Evolutionary conservation across 2,888 invertebrate species (phyloP), one percentile per base, ranked within the genome.

Genomic region (Eupithecia abbreviata): DNA sequence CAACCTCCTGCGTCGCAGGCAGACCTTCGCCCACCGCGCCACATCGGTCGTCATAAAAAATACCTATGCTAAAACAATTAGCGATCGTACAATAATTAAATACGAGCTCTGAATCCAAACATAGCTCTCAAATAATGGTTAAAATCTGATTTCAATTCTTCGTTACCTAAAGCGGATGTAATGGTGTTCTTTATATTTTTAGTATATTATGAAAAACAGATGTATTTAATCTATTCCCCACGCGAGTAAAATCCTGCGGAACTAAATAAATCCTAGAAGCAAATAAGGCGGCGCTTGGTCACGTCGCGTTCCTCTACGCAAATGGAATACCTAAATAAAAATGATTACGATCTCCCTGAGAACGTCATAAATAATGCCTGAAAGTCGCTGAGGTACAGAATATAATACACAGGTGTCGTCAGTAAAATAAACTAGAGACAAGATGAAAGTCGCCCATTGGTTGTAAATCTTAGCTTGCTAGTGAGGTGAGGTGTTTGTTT

Each of bases 241-340:
- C 42, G 42, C 41, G 42, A 66, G 42, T 66, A 15, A 66, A 66
- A 42, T 66, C 66, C 15, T 66, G 42, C 66, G 42, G 42, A 42
- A 42, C 5, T 66, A 42, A 66, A 42, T 66, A 41, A 66, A 66
- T 66, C 66, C 13, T 66, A 30, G 62, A 30, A 66, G 66, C 42
- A 66, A 15, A 66, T 41, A 13, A 42, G 42, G 41, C 42, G 62
- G 42, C 15, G 66, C 66, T 66, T 7, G 15, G 42, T 42, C 66
- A 66, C 66, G 66, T 66, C 66, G 41, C 66, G 15, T 66, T 15
- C 41, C 66, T 42, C 42, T 66, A 18, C 71, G 43, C 65, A 71
- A 74, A 74, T 71, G 49, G 74, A 74, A 71, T 74, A 66, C 51
- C 70, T 70, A 65, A 74, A 71, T 71, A 74, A 71, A 74, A 74